Base-by-base conservation (phyloP, 2,888 invertebrate species). In the Acrocyrtus sp. region DNA sequence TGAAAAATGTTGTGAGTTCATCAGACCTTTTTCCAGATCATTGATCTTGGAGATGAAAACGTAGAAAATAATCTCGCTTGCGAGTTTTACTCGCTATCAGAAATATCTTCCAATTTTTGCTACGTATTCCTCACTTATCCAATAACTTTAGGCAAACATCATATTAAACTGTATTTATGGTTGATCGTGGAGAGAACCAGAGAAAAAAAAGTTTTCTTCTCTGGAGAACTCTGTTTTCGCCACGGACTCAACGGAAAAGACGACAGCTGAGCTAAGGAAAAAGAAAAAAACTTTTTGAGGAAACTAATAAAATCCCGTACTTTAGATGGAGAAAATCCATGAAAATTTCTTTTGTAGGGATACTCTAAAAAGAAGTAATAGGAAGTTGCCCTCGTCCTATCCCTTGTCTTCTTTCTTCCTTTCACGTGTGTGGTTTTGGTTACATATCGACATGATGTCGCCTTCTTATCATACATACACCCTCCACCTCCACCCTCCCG, bases 301-400 rank as follows among this genome's bases (percentile, higher is more conserved):
- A 53, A 53, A 53, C 53, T 53, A 53, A 53, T 53, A 53, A 53
- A 53, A 53, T 27, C 26, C n/a, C n/a, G n/a, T 34, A 34, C 34
- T 34, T n/a, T 29, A 10, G 5, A 27, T 15, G n/a, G 19, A 27
- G 53, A 34, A 34, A 34, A 34, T 34, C 5, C 5, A 34, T 34
- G 34, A 34, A 34, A 34, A 12, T 34, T 8, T 34, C 5, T 34
- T n/a, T n/a, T n/a, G n/a, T n/a, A n/a, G n/a, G n/a, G n/a, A n/a
- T n/a, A n/a, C n/a, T n/a, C n/a, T n/a, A n/a, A n/a, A n/a, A n/a
- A n/a, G n/a, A n/a, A n/a, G n/a, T n/a, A n/a, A n/a, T n/a, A n/a
- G n/a, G n/a, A n/a, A n/a, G n/a, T n/a, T n/a, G n/a, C n/a, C n/a
- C n/a, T 34, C 12, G 5, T 34, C 12, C 34, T 34, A 12, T 34